Base-by-base conservation (phyloP, 2,797 vertebrate genomes). In the Sebastolobus alascanus region DNA sequence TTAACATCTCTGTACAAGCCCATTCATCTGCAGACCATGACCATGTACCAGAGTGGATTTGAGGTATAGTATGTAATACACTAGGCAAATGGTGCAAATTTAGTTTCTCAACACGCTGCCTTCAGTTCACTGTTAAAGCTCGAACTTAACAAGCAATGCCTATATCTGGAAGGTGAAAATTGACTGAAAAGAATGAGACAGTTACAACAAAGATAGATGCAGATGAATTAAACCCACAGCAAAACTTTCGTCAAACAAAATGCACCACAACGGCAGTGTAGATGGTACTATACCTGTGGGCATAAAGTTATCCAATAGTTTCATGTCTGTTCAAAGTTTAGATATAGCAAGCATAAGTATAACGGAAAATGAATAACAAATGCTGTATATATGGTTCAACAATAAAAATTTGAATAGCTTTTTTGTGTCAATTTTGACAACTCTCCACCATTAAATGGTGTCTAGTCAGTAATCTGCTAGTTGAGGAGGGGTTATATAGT, bases 131-230 rank as follows among this genome's bases (percentile, higher is more conserved):
- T 20, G 55, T 43, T 54, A 27, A 73, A 64, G 18, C 31, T 37
- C 3, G 4, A 73, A 65, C 40, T 74, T 33, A 71, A 75, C 56
- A 59, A 55, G 10, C 31, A 60, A 46, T 70, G 35, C 80, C 64
- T 68, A 46, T 75, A 33, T 59, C 56, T 59, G 33, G 6, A 16
- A 58, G 37, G 38, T 46, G 35, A 52, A 75, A 58, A 68, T n/a
- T 43, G 37, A 31, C 35, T 22, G 31, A 27, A 54, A 33, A 74
- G 13, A 58, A 46, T 20, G 16, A 20, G 65, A 31, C 7, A 20
- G 18, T 27, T 22, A 55, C 6, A 52, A 54, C 14, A 31, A 12
- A 69, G 40, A 6, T 61, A 55, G 6, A 46, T 59, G 54, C 18
- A 43, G 52, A 43, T 59, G 38, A 40, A 31, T 18, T 31, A 55